Base-by-base conservation (phyloP, 2,888 invertebrate species). In the Vannuccia rotundouncinata region DNA sequence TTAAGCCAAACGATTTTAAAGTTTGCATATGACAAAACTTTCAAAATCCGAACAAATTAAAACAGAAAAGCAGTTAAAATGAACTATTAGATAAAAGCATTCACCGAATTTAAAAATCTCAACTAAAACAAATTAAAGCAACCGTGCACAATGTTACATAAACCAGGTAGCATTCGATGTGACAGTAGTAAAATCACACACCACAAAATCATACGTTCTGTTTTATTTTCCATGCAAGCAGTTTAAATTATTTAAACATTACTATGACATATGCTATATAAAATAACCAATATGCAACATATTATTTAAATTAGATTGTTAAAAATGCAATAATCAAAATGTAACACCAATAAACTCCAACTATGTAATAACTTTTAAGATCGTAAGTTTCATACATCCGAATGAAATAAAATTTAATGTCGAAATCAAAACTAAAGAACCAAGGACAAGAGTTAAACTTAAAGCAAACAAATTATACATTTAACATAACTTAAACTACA, bases 401-500 rank as follows among this genome's bases (percentile, higher is more conserved):
- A 10, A 10, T 45, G 17, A 45, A 5, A 66, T n/a, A n/a, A 2
- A 66, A 66, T 66, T 22, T 22, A 22, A 5, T 5, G 22, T n/a
- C n/a, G n/a, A n/a, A n/a, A n/a, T n/a, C 66, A 22, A 66, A 66
- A 66, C 66, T 66, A 66, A 66, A 66, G 22, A 66, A 66, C 25
- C 66, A 66, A 66, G 25, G 45, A 66, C 25, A 66, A 13, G 13
- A 2, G 13, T 5, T 13, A n/a, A 66, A 66, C 66, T n/a, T 66
- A 17, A 66, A 22, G 66, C 66, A 66, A 66, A 66, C 66, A 66
- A 66, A 66, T 13, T 45, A 66, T 17, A 66, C 66, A 66, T 66
- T 66, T 27, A 66, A 66, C 66, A 66, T 66, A 66, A 66, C 13
- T 66, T 66, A 22, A 66, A 66, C 66, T 66, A 66, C 66, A 66